Percentiles rank a stretch among this genome's conserved stretches.
Evolutionary conservation across 1,140 invertebrate genomes (phyloP).

Genomic region (Popillia japonica): DNA sequence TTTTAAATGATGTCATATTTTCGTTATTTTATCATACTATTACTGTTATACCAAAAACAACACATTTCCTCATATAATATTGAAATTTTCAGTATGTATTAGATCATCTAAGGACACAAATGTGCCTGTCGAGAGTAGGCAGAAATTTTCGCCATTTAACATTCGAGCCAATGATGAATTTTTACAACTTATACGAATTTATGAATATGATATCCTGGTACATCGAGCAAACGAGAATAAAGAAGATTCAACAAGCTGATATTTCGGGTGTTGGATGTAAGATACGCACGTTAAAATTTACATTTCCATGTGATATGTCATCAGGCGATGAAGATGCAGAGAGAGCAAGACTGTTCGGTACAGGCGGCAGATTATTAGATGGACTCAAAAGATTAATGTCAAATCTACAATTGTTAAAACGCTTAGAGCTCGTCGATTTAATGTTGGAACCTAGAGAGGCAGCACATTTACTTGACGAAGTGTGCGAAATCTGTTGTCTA

Average conservation of each 20-base stretch:
- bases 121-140: slow-evolving; percentile 77
- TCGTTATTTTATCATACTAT: no score
- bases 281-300: slow-evolving; percentile 74
- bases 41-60: no score
- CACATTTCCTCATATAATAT: no score
- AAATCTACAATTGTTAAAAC: slow-evolving; percentile 71
- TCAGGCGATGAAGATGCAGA: slow-evolving; percentile 67
- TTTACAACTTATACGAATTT: slow-evolving; percentile 86
- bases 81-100: slow-evolving; percentile 69
- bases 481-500: slow-evolving; percentile 72
- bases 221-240: slow-evolving; percentile 62
- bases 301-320: slow-evolving; percentile 82
- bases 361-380: slow-evolving; percentile 76
- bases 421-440: slow-evolving; percentile 78
- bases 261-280: slow-evolving; percentile 65
- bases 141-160: slow-evolving; percentile 72
- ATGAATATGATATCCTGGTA: slow-evolving; percentile 83
- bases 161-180: slow-evolving; percentile 79
- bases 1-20: no score
- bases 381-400: slow-evolving; percentile 75
- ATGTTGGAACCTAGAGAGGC: slow-evolving; percentile 78
- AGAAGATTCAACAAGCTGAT: slow-evolving; percentile 53
- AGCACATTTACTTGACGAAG: slow-evolving; percentile 76
- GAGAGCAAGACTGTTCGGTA: slow-evolving; percentile 74
- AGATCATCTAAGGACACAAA: slow-evolving; percentile 77